A percentile compares a stretch with the other conserved stretches of the same genome.
Conservation (phyloP, 2,888 invertebrate genomes). For the Chironomus riparius region DNA sequence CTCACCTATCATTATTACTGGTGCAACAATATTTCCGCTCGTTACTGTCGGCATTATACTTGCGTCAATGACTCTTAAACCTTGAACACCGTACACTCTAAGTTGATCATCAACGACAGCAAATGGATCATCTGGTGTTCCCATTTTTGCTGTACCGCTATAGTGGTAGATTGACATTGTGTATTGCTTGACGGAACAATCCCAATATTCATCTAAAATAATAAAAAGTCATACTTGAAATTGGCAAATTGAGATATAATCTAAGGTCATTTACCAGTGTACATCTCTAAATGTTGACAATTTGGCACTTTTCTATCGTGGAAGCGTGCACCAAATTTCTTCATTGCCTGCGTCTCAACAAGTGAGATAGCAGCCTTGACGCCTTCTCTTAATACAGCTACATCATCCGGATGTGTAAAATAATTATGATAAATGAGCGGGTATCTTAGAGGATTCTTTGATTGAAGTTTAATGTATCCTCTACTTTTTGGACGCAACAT, state of each 20-base stretch:
- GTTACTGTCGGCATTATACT: conserved; percentile 82
- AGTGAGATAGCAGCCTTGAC: conserved; percentile 77
- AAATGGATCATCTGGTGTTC: conserved; percentile 61
- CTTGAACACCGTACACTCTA: conserved; percentile 65
- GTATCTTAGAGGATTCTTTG: conserved; percentile 63
- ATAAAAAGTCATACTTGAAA: not conserved
- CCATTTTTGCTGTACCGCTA: conserved; percentile 80
- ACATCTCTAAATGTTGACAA: conserved; percentile 66
- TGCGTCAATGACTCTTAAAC: conserved; percentile 75
- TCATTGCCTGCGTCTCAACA: conserved; percentile 68
- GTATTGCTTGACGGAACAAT: conserved; percentile 72
- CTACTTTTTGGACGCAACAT: conserved; percentile 79
- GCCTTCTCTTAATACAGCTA: conserved; percentile 72
- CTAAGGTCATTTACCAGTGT: conserved; percentile 41
- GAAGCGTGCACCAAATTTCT: conserved; percentile 67
- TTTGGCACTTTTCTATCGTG: conserved; percentile 68
- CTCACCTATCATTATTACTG: conserved; percentile 70
- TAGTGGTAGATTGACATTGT: conserved; percentile 83
- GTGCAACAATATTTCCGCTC: conserved; percentile 81
- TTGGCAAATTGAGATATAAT: not conserved
- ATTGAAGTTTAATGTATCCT: conserved; percentile 66
- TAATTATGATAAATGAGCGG: conserved; percentile 89
- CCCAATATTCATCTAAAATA: conserved; percentile 68
- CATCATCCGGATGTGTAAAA: conserved; percentile 76
- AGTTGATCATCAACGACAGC: conserved; percentile 75